Evolutionary conservation across 2,797 vertebrate genomes (phyloP).

Genomic region (Phrynocephalus forsythii): DNA sequence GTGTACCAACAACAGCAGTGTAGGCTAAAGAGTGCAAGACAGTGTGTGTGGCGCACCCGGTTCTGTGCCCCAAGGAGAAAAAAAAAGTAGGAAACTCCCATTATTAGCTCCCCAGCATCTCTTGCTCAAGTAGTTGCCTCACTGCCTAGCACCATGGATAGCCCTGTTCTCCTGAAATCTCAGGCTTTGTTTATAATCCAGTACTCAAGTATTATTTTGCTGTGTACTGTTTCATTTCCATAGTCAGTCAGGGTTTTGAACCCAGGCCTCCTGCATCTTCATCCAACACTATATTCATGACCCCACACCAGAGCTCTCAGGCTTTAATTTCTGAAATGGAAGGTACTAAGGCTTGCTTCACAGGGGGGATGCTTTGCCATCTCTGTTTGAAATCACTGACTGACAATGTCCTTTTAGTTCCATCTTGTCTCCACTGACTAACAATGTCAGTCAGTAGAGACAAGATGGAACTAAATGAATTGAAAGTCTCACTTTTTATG

Average conservation of each 20-base stretch:
- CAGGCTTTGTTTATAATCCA: constrained; percentile 26
- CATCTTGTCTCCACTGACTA: no score
- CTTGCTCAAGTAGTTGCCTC: no score
- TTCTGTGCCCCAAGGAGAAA: neutral
- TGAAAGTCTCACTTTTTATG: neutral
- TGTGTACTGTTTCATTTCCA: no score
- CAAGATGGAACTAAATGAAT: neutral
- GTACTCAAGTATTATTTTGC: neutral
- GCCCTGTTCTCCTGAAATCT: neutral
- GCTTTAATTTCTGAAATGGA: accelerated
- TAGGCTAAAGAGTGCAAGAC: neutral
- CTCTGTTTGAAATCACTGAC: no score
- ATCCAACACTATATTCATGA: no score
- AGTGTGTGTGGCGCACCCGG: neutral
- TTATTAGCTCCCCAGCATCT: neutral
- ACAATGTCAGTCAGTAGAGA: neutral
- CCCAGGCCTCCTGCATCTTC: no score
- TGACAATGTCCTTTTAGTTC: no score
- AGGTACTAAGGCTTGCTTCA: neutral
- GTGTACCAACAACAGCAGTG: neutral
- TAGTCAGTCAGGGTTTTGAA: no score
- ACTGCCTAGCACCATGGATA: no score
- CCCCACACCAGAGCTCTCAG: no score
- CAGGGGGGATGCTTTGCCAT: no score
- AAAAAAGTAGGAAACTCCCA: neutral